Base-by-base conservation (phyloP, 1,140 invertebrate genomes). In the Fopius arisanus region DNA sequence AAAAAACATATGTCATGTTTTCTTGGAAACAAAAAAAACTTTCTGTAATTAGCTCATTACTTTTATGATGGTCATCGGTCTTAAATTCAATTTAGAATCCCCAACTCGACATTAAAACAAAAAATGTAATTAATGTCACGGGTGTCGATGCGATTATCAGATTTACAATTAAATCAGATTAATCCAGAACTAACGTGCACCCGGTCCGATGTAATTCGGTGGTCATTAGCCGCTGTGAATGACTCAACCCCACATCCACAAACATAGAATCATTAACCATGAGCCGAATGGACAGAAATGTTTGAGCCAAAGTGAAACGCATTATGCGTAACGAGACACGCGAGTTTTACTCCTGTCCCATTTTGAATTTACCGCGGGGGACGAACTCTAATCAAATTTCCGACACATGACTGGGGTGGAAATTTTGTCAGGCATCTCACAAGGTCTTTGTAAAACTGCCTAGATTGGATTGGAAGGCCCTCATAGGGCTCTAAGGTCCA, bases 361-460 rank as follows among this genome's bases (percentile, higher is more conserved):
- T 59, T 78, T 76, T 79, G 75, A 77, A 79, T 77, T 78, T 78
- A 79, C 77, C 75, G 77, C 67, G 70, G 73, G 19, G 3, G 16
- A n/a, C n/a, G 14, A 19, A 65, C 29, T 26, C 14, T 4, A 4
- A 37, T 63, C 7, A 41, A 71, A 69, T 41, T 70, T 33, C 28
- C 67, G 62, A 73, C 73, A 65, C 72, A 65, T 54, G 28, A 43
- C 14, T 76, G 72, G 74, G 74, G 73, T n/a, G n/a, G n/a, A n/a
- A n/a, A n/a, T n/a, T n/a, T n/a, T n/a, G n/a, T n/a, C n/a, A n/a
- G n/a, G n/a, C n/a, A n/a, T n/a, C n/a, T n/a, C n/a, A n/a, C 75
- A 79, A 77, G 72, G 43, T 19, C 63, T 70, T 48, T 54, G 7
- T 51, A 23, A 10, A 14, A 51, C 43, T 70, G n/a, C n/a, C n/a